Base-by-base conservation (phyloP, 2,888 invertebrate genomes). In the Pharmacophagus antenor region DNA sequence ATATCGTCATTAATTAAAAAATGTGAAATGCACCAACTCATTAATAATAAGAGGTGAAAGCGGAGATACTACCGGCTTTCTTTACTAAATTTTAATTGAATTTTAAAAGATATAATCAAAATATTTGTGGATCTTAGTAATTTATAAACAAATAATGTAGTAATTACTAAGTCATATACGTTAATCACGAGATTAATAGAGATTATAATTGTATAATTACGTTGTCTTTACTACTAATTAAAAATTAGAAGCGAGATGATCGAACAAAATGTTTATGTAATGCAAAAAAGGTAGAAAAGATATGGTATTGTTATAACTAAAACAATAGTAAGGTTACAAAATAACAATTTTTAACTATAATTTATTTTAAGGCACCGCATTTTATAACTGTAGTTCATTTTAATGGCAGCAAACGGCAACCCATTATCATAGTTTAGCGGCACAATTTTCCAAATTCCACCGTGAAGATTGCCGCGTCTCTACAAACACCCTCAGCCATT, bases 401-500 rank as follows among this genome's bases (percentile, higher is more conserved):
- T 62, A 56, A 37, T 53, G 18, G 20, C 42, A 42, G 62, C 57
- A 62, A 58, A 59, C 62, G 57, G 50, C 62, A 61, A 58, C 46
- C 62, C 60, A 67, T 65, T 65, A 63, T 67, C 66, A 66, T 67
- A 65, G 65, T 66, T 68, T 71, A 65, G 67, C 66, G 70, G 71
- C 67, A 72, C 68, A 73, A 77, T 79, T 79, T 77, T 76, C 74
- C 72, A 75, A 77, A 83, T 80, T 78, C 79, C 76, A 69, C 65
- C 66, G 70, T 65, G 72, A 76, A 77, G 74, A 74, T 73, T 73
- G 78, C 73, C 67, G 74, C 68, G 69, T 70, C 84, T 85, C 79
- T 77, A 71, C 79, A 86, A 87, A 89, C 81, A 89, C 81, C 83
- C 83, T 78, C 78, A 80, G 78, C 86, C 86, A 88, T 90, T 89